Percentiles rank a stretch among this genome's conserved stretches.
Evolutionary conservation across 2,888 invertebrate genomes (phyloP).

Genomic region (Melanostoma scalare): DNA sequence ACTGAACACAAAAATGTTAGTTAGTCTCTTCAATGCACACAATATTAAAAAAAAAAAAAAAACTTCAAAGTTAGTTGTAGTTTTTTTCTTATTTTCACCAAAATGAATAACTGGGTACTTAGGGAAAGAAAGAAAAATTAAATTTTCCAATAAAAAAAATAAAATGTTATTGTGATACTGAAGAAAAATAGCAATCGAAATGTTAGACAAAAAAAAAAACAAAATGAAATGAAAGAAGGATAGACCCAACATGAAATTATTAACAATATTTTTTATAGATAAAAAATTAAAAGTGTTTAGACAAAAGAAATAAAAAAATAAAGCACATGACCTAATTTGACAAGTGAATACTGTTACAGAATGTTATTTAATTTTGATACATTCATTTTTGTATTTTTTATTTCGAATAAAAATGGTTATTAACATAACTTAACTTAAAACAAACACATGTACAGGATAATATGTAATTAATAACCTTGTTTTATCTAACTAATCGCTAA

Average conservation of each 20-base stretch:
- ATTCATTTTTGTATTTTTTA: conserved; percentile 27
- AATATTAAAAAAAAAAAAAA: conserved; percentile 17
- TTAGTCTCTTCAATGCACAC: conserved; percentile 44
- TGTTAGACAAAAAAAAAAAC: conserved; percentile 16
- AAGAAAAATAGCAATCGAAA: conserved; percentile 10
- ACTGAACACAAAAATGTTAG: conserved; percentile 36
- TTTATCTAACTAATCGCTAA: conserved; percentile 31
- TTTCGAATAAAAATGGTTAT: conserved; percentile 16
- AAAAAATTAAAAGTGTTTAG: conserved; percentile 15
- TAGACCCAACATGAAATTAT: conserved; percentile 27
- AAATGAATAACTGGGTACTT: conserved; percentile 19
- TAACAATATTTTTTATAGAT: conserved; percentile 49
- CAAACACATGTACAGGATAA: conserved; percentile 60
- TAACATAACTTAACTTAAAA: background rate
- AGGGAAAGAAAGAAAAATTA: conserved; percentile 5
- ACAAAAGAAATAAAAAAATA: background rate
- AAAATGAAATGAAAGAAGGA: conserved; percentile 19
- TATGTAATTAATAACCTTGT: conserved; percentile 22
- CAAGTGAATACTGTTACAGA: conserved; percentile 12
- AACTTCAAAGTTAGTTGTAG: conserved; percentile 38
- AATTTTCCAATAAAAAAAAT: conserved; percentile 50
- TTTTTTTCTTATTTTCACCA: conserved; percentile 40
- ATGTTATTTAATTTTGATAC: background rate
- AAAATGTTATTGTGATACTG: conserved; percentile 54
- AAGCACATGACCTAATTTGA: conserved; percentile 42